Evolutionary conservation across 2,113 vertebrate species (phyloP).

Genomic region (Malaclemys terrapin): DNA sequence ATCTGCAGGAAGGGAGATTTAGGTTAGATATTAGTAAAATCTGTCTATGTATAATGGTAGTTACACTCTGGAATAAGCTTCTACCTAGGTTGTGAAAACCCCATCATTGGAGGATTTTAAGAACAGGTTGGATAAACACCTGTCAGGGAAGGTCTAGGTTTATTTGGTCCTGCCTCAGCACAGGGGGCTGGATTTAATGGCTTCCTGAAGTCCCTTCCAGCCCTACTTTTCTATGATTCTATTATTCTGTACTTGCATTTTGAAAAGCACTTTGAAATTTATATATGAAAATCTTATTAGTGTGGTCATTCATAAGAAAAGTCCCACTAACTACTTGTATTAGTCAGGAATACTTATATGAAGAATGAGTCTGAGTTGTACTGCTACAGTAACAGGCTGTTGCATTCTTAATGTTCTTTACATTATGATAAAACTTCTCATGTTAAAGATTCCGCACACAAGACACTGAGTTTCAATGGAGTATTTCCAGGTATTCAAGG

Average conservation of each 20-base stretch:
- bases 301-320: neutral
- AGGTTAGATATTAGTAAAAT: neutral
- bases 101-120: neutral
- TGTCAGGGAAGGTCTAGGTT: neutral
- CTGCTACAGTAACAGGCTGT: neutral
- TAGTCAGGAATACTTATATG: neutral
- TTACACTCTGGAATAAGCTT: neutral
- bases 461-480: neutral
- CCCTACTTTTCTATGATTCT: neutral
- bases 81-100: neutral
- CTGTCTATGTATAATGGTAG: neutral
- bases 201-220: neutral
- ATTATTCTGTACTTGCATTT: neutral
- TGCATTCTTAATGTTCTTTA: neutral
- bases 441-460: neutral
- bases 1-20: neutral
- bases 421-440: neutral
- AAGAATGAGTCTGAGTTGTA: neutral
- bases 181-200: neutral
- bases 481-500: constrained; percentile 20
- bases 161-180: neutral
- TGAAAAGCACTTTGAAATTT: neutral
- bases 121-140: neutral
- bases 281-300: neutral
- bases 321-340: neutral